Percentiles rank a stretch among this genome's conserved stretches.
Evolutionary conservation across 1,140 invertebrate species (phyloP).

Genomic region (Eurosta solidaginis): DNA sequence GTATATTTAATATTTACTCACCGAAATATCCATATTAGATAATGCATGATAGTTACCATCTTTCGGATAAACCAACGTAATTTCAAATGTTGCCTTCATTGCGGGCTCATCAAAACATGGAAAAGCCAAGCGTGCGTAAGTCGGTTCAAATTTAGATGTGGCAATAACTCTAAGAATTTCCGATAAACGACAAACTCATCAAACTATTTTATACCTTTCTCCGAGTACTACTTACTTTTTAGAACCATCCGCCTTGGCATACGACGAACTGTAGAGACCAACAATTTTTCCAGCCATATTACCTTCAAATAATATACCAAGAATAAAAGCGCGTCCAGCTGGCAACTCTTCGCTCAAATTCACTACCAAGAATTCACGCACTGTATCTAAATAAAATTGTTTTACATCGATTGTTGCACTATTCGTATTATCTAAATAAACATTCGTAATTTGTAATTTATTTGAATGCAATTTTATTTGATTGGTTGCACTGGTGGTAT

Average conservation of each 20-base stretch:
- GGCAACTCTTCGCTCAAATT: slow-evolving; percentile 39
- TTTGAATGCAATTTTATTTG: slow-evolving; percentile 75
- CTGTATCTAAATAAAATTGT: slow-evolving; percentile 38
- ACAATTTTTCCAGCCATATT: slow-evolving; percentile 61
- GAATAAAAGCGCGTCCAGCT: neutral
- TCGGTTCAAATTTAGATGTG: slow-evolving; percentile 92
- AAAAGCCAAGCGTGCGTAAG: slow-evolving; percentile 88
- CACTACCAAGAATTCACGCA: slow-evolving; percentile 48
- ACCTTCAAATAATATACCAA: slow-evolving; percentile 59
- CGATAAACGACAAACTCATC: too few relatives aligned
- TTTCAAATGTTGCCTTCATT: slow-evolving; percentile 86
- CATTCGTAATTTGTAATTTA: slow-evolving; percentile 39
- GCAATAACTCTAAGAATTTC: slow-evolving; percentile 71
- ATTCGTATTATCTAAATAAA: slow-evolving; percentile 7
- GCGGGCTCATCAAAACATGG: slow-evolving; percentile 96
- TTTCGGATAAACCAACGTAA: slow-evolving; percentile 74
- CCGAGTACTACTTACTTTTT: slow-evolving; percentile 50
- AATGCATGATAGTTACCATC: slow-evolving; percentile 71
- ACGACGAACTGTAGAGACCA: slow-evolving; percentile 61
- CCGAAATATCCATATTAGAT: slow-evolving; percentile 74
- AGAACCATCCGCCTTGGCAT: slow-evolving; percentile 50
- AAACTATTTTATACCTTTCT: too few relatives aligned
- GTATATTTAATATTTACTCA: neutral
- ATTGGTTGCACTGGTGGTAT: slow-evolving; percentile 62
- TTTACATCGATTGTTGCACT: slow-evolving; percentile 30